phyloP scores from a whole-genome alignment of 2,888 invertebrate species.

The Ennomos quercinarius region DNA sequence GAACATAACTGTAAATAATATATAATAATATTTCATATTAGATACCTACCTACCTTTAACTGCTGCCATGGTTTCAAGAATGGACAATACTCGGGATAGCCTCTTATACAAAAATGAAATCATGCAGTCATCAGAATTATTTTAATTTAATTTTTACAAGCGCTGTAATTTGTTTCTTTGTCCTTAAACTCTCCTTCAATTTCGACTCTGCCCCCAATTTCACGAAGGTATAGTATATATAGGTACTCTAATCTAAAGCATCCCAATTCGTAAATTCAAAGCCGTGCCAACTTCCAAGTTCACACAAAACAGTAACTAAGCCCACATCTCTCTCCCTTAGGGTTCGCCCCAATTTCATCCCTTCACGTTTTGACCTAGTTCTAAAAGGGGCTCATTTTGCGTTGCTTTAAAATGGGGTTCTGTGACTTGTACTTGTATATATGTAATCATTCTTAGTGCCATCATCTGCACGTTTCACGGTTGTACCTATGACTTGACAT shows the following conservation, averaged over 20 bases:
- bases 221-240: not conserved
- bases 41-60: no score
- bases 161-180: no score
- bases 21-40: no score
- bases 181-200: not conserved
- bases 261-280: constrained; percentile 40
- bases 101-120: no score
- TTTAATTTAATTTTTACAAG: no score
- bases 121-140: no score
- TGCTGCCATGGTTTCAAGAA: no score
- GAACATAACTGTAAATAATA: no score
- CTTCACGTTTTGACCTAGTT: constrained; percentile 80
- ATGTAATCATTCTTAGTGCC: constrained; percentile 69
- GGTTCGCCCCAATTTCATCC: constrained; percentile 80
- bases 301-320: constrained; percentile 54
- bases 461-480: no score
- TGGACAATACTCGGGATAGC: no score
- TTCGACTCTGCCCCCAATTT: constrained; percentile 3
- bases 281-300: constrained; percentile 48
- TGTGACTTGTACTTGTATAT: constrained; percentile 53
- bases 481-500: constrained; percentile 42
- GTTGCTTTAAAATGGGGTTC: constrained; percentile 76
- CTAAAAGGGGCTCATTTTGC: constrained; percentile 74
- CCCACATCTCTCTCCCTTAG: constrained; percentile 64
- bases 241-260: constrained; percentile 13